Evolutionary conservation across 2,888 invertebrate species (phyloP), one percentile per base, ranked within the genome.

Genomic region (Gryllus longicercus): DNA sequence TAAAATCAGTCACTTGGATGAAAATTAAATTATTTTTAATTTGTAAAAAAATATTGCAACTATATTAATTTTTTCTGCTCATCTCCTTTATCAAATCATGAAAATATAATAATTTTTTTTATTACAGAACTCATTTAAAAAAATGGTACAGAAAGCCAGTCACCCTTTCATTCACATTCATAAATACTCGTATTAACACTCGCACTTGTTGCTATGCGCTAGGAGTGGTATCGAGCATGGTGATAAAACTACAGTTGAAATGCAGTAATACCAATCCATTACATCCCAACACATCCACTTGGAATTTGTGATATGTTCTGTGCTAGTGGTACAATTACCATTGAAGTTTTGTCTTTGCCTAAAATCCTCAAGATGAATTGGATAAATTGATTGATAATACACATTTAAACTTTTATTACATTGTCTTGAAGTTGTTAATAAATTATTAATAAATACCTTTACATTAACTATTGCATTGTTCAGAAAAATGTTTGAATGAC

Each of bases 101-200:
- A 38, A 38, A 38, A 38, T 38, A 38, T 38, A 38, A 38, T 38
- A 21, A 38, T 38, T 38, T 38, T 38, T 38, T 38, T 38, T 38
- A 38, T 38, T 38, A 38, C 38, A 38, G 38, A 38, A 38, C 38
- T 38, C 38, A 38, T 38, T 38, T 38, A 5, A 38, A 63, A 63
- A 63, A 63, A 63, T 63, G 63, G n/a, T 63, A 63, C 14, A 63
- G 63, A 63, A 63, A 63, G 63, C 63, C 63, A 63, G 63, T 63
- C 63, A 63, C 14, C n/a, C 63, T 63, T n/a, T 11, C 63, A 63
- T 63, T 18, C 63, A 63, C 63, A 63, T 18, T 63, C 63, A 63
- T n/a, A 18, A n/a, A 63, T 63, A 63, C 63, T 18, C 63, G n/a
- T 14, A 63, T 11, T 63, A 63, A 38, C 38, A 38, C 38, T 38